phyloP scores from a whole-genome alignment of 2,888 invertebrate genomes.

The Agriopis leucophaearia region DNA sequence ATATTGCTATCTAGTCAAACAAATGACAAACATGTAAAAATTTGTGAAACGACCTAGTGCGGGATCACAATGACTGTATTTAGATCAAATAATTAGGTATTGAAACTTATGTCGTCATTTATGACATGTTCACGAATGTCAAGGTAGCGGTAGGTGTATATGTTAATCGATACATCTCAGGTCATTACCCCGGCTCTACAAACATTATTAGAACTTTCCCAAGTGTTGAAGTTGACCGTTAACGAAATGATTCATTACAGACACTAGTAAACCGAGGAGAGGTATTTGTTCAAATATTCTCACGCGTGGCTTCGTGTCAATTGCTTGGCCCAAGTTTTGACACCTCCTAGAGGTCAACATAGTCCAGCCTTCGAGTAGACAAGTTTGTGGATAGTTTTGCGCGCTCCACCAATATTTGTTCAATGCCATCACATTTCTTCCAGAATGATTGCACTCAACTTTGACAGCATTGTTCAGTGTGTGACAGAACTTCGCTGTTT shows the following conservation, averaged over 20 bases:
- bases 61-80: too few relatives aligned
- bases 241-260: slow-evolving; percentile 83
- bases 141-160: slow-evolving; percentile 64
- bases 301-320: slow-evolving; percentile 81
- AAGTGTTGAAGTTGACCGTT: slow-evolving; percentile 77
- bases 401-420: slow-evolving; percentile 72
- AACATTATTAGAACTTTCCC: slow-evolving; percentile 69
- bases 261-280: slow-evolving; percentile 78
- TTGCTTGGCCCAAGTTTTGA: slow-evolving; percentile 77
- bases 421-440: slow-evolving; percentile 61
- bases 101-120: slow-evolving; percentile 34
- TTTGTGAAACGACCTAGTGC: too few relatives aligned
- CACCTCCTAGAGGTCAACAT: slow-evolving; percentile 78
- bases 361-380: slow-evolving; percentile 31
- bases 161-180: slow-evolving; percentile 63
- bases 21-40: too few relatives aligned
- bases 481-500: slow-evolving; percentile 39
- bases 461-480: slow-evolving; percentile 47
- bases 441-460: slow-evolving; percentile 61
- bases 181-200: slow-evolving; percentile 66
- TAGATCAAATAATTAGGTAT: neutral
- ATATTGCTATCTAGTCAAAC: too few relatives aligned
- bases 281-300: slow-evolving; percentile 84
- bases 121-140: slow-evolving; percentile 47
- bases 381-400: slow-evolving; percentile 66